Evolutionary conservation across 1,140 invertebrate genomes (phyloP).

Genomic region (Calliopsis andreniformis): DNA sequence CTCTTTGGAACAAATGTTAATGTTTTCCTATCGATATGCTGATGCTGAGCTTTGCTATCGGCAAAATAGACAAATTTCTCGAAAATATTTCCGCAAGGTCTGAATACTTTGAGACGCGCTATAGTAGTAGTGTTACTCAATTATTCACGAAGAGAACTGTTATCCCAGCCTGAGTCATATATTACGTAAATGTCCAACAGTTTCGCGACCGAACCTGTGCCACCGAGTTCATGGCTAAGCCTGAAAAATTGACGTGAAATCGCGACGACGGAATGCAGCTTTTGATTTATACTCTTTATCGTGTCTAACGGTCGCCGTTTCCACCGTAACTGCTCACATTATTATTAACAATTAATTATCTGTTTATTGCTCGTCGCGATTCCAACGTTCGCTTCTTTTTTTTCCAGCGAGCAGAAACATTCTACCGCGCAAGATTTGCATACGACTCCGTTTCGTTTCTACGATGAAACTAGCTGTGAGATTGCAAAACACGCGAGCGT

Average conservation of each 20-base stretch:
- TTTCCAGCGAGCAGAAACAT: background rate
- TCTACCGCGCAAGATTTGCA: constrained; percentile 12
- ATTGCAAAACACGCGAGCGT: background rate
- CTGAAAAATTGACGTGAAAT: constrained; percentile 34
- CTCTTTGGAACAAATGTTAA: no score
- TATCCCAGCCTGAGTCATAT: constrained; percentile 3
- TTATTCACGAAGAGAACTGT: constrained; percentile 24
- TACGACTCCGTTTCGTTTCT: constrained; percentile 17
- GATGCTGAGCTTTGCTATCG: no score
- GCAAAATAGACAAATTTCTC: background rate
- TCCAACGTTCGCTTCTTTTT: background rate
- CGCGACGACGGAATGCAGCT: constrained; percentile 20
- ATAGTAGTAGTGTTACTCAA: constrained; percentile 19
- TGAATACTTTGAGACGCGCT: background rate
- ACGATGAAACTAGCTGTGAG: constrained; percentile 18
- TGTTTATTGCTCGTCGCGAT: constrained; percentile 2
- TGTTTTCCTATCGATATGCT: no score
- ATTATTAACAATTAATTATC: constrained; percentile 43
- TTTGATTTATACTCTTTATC: constrained; percentile 46
- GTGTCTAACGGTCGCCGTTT: constrained; percentile 35
- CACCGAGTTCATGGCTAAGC: constrained; percentile 25
- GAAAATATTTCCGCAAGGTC: background rate
- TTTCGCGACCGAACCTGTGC: background rate
- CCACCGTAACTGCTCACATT: constrained; percentile 19
- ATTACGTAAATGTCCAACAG: constrained; percentile 29